Evolutionary conservation across 2,113 vertebrate genomes (phyloP), one percentile per base, ranked within the genome.

Genomic region (Gavia stellata): DNA sequence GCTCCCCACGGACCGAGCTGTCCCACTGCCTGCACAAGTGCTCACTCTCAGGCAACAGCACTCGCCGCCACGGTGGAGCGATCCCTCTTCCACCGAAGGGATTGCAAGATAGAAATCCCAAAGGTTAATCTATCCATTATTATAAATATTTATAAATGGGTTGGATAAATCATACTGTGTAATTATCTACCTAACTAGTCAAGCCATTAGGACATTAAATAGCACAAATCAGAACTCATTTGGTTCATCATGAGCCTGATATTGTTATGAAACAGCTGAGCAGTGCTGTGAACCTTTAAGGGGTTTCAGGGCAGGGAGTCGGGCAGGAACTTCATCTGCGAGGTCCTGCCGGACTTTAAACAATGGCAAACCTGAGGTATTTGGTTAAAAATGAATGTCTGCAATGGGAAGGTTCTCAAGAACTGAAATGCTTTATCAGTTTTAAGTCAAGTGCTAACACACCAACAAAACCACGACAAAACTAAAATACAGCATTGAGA

Each of bases 121-220:
- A 97, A 97, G 97, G 97, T 97, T 97, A 97, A 97, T 97, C 95
- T 97, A 97, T 95, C 97, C 97, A 97, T 97, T 97, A 97, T 97
- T 97, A 97, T 97, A 97, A 97, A 97, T 97, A 97, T 97, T 97
- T 97, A 97, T 97, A 97, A 97, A 97, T 97, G 96, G 97, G 96
- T 89, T 97, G 97, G 97, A 97, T 97, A 97, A 97, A 97, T 97
- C 97, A 97, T 83, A 97, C 94, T 95, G 93, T 97, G 97, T 97
- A 97, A 97, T 97, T 97, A 97, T 97, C 97, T 97, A 97, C 87
- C 96, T 97, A 97, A 95, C 97, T 97, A 97, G 97, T 97, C 94
- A 83, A 97, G 97, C 96, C 97, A 97, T 97, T 97, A 97, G 97
- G 95, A 97, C 95, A 97, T 97, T 97, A 97, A 97, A 95, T 91